Evolutionary conservation across 2,113 vertebrate species (phyloP), one percentile per base, ranked within the genome.

Genomic region (Piaya cayana): DNA sequence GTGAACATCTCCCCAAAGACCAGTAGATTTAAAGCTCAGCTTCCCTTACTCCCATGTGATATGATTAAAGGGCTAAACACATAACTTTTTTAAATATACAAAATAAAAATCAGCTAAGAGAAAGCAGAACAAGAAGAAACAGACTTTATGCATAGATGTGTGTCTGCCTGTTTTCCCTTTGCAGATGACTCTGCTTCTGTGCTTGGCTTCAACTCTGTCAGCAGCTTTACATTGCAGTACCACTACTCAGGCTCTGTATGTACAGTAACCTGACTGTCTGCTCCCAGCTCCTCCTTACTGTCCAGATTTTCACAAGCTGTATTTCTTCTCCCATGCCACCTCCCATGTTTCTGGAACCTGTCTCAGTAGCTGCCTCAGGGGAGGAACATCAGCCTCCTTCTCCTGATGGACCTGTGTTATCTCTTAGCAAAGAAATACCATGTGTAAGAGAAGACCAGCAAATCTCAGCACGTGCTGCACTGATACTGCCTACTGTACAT

Each of bases 321-420:
- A 22, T 1, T 37, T 85, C 76, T 82, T 5, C 5, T 11, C 26
- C 25, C 0, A 1, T 58, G 29, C 8, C 8, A 45, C 9, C 11
- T 76, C 17, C 19, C 3, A 0, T 5, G 1, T 39, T 21, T 49
- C 59, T 34, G 29, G 27, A 92, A 75, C 1, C 1, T 70, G 25
- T 59, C 29, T 76, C 11, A 26, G 53, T 22, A 80, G 17, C 29
- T 56, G 26, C 9, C 39, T 11, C 25, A 37, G 20, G 6, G 32
- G 5, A 88, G 17, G 22, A 83, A 26, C n/a, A 30, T 15, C 32
- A 39, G 2, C 19, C 8, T 5, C 4, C 6, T 50, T 3, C 32
- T 69, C 36, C 49, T 50, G 63, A 39, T 5, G 15, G 15, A 21
- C 21, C 27, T 60, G 5, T 18, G n/a, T 50, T 27, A 6, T 43